Evolutionary conservation across 2,113 vertebrate genomes (phyloP).

Genomic region (Alouatta palliata): DNA sequence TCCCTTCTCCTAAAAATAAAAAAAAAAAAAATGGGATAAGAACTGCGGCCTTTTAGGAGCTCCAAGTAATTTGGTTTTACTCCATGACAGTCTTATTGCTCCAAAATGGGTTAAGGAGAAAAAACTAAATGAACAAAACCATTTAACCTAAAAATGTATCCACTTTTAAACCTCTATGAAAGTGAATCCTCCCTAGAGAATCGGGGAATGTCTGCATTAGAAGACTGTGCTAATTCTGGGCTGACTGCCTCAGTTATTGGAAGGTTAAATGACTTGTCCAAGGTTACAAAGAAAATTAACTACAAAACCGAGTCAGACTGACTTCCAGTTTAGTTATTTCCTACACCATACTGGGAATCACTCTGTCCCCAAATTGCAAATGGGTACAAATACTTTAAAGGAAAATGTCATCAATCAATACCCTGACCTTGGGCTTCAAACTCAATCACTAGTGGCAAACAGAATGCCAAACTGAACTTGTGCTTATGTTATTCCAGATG

Average conservation of each 20-base stretch:
- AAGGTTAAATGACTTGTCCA: slow-evolving; percentile 5
- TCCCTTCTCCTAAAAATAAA: neutral
- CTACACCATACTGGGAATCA: neutral
- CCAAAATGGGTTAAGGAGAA: neutral
- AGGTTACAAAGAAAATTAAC: slow-evolving; percentile 55
- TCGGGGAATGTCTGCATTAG: neutral
- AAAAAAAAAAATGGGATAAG: neutral
- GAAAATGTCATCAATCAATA: slow-evolving; percentile 9
- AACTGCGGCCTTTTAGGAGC: neutral
- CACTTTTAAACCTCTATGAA: slow-evolving; percentile 36
- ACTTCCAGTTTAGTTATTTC: neutral
- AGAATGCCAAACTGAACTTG: neutral
- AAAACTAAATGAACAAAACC: slow-evolving; percentile 24
- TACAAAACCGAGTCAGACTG: neutral
- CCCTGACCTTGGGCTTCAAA: neutral
- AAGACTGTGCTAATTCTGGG: neutral
- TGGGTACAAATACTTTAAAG: slow-evolving; percentile 2
- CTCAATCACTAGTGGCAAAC: neutral
- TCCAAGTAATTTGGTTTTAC: neutral
- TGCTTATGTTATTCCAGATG: neutral
- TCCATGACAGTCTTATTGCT: neutral
- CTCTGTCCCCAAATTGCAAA: neutral
- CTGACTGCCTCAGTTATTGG: neutral
- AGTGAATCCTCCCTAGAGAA: slow-evolving; percentile 16
- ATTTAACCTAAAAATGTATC: slow-evolving; percentile 49